phyloP scores from a whole-genome alignment of 1,140 invertebrate species.

The Psilanteris sp. region DNA sequence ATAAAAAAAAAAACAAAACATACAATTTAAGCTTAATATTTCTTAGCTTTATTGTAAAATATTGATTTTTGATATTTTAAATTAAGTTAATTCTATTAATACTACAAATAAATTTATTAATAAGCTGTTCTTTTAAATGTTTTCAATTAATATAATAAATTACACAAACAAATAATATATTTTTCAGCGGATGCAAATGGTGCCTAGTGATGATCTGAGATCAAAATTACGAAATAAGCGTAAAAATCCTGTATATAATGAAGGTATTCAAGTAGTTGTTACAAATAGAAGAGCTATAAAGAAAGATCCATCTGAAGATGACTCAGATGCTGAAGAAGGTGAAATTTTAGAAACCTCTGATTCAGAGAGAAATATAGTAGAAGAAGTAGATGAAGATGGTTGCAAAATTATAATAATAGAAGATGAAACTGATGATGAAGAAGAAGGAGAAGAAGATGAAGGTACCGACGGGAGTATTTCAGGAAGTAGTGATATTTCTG shows the following conservation, averaged over 20 bases:
- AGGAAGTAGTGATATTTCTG: conserved; percentile 67
- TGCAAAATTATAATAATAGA: conserved; percentile 59
- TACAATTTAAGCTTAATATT: too few relatives aligned
- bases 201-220: conserved; percentile 67
- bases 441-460: conserved; percentile 46
- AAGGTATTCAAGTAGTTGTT: conserved; percentile 75
- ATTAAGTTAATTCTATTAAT: too few relatives aligned
- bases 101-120: too few relatives aligned
- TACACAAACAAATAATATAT: background rate
- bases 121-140: too few relatives aligned
- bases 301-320: conserved; percentile 25
- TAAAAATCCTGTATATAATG: conserved; percentile 51
- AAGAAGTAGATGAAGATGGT: conserved; percentile 56
- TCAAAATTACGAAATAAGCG: conserved; percentile 54
- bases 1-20: too few relatives aligned
- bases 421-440: conserved; percentile 58
- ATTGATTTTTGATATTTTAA: too few relatives aligned
- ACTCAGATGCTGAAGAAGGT: conserved; percentile 65
- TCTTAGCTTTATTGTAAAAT: too few relatives aligned
- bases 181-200: background rate
- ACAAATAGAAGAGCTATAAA: conserved; percentile 67
- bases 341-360: conserved; percentile 63
- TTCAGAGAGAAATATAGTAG: conserved; percentile 24
- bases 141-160: too few relatives aligned
- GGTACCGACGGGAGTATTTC: conserved; percentile 43